A percentile compares a stretch with the other conserved stretches of the same genome.
Evolutionary conservation across 2,888 invertebrate species (phyloP).

Genomic region (Tetragonisca angustula): DNA sequence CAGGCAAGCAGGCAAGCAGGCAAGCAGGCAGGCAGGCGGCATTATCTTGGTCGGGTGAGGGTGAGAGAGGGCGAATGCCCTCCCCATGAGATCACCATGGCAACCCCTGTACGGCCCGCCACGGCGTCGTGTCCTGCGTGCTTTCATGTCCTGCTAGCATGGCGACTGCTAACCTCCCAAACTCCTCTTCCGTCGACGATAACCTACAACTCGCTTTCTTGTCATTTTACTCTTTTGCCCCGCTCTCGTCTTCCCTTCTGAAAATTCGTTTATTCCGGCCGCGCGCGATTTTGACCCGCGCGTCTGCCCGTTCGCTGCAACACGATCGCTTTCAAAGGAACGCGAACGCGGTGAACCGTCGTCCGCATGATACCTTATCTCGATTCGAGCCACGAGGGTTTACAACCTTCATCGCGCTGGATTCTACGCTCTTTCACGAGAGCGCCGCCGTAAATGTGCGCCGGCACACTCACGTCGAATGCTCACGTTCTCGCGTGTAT

Average conservation of each 20-base stretch:
- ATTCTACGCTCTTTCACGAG: background rate
- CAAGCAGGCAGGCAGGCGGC: conserved; percentile 77
- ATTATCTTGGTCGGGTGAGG: conserved; percentile 81
- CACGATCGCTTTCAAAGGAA: conserved; percentile 11
- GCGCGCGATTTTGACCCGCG: conserved; percentile 5
- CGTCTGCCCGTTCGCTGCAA: conserved; percentile 1
- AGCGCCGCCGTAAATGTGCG: no score
- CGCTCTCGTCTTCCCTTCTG: conserved; percentile 29
- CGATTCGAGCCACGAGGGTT: conserved; percentile 3
- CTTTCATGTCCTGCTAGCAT: conserved; percentile 80
- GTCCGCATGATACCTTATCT: conserved; percentile 14
- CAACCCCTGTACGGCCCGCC: conserved; percentile 82
- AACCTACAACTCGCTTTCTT: conserved; percentile 62
- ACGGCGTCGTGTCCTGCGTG: conserved; percentile 80
- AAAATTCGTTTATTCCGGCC: conserved; percentile 16
- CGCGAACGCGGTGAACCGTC: conserved; percentile 4
- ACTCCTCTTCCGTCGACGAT: conserved; percentile 74
- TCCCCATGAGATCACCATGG: conserved; percentile 82
- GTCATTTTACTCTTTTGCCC: conserved; percentile 40
- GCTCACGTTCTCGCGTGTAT: background rate
- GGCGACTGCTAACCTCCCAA: conserved; percentile 80
- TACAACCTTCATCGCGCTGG: conserved; percentile 4
- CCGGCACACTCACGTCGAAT: background rate
- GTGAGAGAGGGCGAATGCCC: conserved; percentile 82
- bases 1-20: conserved; percentile 76